These are phyloP conservation scores for Arctia plantaginis DNA, from an alignment of 2,888 invertebrate species.

Conservation along the genomic window DNA sequence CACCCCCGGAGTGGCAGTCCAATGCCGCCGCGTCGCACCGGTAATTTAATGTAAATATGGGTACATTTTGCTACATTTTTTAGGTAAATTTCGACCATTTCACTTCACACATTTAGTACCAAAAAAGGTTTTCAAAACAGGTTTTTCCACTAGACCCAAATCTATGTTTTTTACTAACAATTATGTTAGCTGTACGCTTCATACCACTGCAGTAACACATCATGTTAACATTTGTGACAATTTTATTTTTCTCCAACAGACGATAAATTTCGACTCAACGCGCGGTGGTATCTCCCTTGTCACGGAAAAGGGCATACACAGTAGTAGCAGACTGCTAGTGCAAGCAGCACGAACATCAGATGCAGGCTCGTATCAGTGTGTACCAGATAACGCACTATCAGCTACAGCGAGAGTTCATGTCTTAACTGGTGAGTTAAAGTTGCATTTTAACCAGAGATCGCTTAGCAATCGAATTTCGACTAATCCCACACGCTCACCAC, in stretches of 20 bases:
- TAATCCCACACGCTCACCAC: no score
- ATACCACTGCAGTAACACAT: not conserved
- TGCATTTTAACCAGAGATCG: not conserved
- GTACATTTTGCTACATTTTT: no score
- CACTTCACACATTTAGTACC: no score
- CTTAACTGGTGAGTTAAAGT: constrained; percentile 90
- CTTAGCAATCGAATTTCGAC: no score
- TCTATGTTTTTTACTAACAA: no score
- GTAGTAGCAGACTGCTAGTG: constrained; percentile 93
- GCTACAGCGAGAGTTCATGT: constrained; percentile 94
- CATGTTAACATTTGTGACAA: not conserved
- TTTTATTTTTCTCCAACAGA: constrained; percentile 75
- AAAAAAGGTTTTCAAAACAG: no score
- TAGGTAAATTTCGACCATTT: no score
- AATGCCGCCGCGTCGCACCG: no score
- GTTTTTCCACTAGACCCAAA: no score
- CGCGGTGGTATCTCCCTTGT: constrained; percentile 95
- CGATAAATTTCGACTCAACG: constrained; percentile 96
- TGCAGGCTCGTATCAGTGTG: constrained; percentile 94
- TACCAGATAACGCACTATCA: constrained; percentile 93
- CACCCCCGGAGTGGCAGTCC: no score
- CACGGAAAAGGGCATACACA: constrained; percentile 94
- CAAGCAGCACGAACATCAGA: constrained; percentile 93
- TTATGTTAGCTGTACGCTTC: no score
- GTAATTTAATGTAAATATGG: no score